A percentile compares a stretch with the other conserved stretches of the same genome.
These are phyloP conservation scores for Ostrea denselamellosa DNA, from an alignment of 1,140 invertebrate genomes.

Conservation along the genomic window DNA sequence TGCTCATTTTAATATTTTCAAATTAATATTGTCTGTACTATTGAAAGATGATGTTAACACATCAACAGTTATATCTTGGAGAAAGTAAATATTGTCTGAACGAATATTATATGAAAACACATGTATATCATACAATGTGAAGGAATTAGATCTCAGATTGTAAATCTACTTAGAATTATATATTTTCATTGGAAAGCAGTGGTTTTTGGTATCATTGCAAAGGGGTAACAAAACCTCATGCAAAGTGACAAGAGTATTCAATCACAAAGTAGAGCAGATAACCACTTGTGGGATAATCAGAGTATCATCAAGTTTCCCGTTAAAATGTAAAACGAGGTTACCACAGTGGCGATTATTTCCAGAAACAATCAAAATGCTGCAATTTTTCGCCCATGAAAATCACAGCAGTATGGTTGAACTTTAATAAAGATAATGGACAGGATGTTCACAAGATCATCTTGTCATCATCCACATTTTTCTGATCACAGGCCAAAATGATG, in stretches of 20 bases:
- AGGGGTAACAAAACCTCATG: no score
- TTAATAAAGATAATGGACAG: conserved; percentile 32
- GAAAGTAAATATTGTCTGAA: no score
- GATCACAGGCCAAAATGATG: conserved; percentile 8
- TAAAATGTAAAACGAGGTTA: conserved; percentile 20
- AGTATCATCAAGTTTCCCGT: neutral
- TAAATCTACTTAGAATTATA: no score
- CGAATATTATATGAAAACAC: no score
- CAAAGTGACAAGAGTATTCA: neutral
- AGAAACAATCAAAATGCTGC: conserved; percentile 33
- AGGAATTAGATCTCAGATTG: no score
- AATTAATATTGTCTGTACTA: no score
- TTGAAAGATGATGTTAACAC: no score
- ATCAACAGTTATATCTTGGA: no score
- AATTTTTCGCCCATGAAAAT: conserved; percentile 20
- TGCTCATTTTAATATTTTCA: no score
- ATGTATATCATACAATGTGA: no score
- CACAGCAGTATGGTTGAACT: conserved; percentile 28
- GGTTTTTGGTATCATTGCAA: no score
- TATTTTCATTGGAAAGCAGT: no score
- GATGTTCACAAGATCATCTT: conserved; percentile 20
- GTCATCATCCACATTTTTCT: neutral
- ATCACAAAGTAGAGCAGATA: neutral
- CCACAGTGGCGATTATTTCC: neutral
- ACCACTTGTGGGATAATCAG: neutral